Conservation (phyloP, 2,888 invertebrate genomes). For the Arenicola marina region DNA sequence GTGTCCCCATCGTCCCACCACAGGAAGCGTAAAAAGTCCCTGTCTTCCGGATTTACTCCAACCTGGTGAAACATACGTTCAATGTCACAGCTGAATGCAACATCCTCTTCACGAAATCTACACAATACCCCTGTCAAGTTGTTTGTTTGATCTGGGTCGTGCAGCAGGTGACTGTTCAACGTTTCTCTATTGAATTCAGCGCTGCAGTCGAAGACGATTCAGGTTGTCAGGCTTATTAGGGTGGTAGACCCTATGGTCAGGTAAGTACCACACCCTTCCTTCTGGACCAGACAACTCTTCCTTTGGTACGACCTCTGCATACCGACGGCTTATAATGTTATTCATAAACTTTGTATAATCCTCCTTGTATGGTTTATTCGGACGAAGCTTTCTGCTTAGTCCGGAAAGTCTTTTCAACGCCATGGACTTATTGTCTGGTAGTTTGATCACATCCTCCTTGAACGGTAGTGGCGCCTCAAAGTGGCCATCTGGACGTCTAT, state of each 20-base stretch:
- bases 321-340: not conserved
- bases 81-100: constrained; percentile 7
- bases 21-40: constrained; percentile 6
- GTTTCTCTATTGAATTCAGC: not conserved
- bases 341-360: not conserved
- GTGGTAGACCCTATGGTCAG: constrained; percentile 4
- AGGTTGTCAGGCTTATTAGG: not conserved
- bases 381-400: not conserved
- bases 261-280: constrained; percentile 7
- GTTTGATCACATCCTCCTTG: not conserved
- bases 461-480: no score
- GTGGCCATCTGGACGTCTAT: no score
- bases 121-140: not conserved
- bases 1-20: not conserved
- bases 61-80: constrained; percentile 9
- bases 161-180: not conserved
- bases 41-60: not conserved
- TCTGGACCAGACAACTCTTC: not conserved
- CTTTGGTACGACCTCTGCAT: not conserved
- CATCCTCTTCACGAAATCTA: constrained; percentile 3
- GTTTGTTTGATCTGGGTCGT: constrained; percentile 9
- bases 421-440: not conserved
- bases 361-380: not conserved
- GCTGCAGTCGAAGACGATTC: no score
- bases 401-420: not conserved